phyloP scores from a whole-genome alignment of 1,140 invertebrate species.

The Drosophila varians region DNA sequence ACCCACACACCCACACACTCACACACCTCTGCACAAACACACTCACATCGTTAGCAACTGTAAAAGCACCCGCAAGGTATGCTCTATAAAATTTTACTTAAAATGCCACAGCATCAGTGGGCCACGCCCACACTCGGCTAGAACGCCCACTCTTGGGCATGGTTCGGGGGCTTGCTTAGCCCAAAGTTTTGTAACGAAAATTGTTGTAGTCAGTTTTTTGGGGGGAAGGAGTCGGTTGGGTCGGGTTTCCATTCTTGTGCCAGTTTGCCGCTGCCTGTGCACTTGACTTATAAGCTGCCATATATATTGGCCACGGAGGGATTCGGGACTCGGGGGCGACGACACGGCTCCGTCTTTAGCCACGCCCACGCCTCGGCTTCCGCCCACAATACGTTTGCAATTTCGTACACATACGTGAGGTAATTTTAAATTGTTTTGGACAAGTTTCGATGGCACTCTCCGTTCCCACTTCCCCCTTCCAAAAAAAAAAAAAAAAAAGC shows the following conservation, averaged over 20 bases:
- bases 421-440: constrained; percentile 78
- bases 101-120: constrained; percentile 65
- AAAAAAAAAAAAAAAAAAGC: constrained; percentile 26
- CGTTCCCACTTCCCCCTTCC: neutral
- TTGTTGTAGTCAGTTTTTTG: constrained; percentile 46
- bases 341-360: constrained; percentile 29
- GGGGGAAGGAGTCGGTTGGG: constrained; percentile 6
- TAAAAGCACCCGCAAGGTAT: constrained; percentile 58
- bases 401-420: constrained; percentile 78
- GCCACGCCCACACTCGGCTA: constrained; percentile 43
- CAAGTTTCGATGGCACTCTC: constrained; percentile 49
- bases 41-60: constrained; percentile 24
- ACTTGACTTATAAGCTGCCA: constrained; percentile 80
- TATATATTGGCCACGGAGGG: constrained; percentile 53
- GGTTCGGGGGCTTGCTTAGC: constrained; percentile 33
- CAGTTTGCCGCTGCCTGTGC: constrained; percentile 59
- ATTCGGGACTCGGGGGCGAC: constrained; percentile 2
- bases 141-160: constrained; percentile 19
- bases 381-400: constrained; percentile 75
- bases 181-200: constrained; percentile 60
- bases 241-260: constrained; percentile 41
- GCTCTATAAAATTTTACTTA: constrained; percentile 79
- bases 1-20: no score
- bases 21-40: neutral
- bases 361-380: neutral